A percentile compares a stretch with the other conserved stretches of the same genome.
Evolutionary conservation across 2,113 vertebrate species (phyloP).

Genomic region (Daubentonia madagascariensis): DNA sequence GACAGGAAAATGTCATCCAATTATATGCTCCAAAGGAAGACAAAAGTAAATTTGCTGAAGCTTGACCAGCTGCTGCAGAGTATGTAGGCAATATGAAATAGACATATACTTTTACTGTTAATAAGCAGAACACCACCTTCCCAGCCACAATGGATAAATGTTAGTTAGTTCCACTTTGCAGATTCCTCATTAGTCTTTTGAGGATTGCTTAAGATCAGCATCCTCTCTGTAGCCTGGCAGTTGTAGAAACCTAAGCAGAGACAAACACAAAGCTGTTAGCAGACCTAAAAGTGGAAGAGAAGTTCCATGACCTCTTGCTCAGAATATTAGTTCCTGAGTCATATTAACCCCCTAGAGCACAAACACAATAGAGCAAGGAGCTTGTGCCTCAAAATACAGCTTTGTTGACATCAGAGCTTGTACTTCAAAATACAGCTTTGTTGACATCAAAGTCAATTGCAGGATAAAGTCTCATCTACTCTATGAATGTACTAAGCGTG

Average conservation of each 20-base stretch:
- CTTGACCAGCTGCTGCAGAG: neutral
- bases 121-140: neutral
- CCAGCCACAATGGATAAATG: neutral
- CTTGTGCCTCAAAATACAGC: no score
- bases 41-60: neutral
- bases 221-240: neutral
- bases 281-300: neutral
- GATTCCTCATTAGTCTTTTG: neutral
- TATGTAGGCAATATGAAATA: neutral
- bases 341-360: neutral
- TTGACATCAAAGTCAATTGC: neutral
- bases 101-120: neutral
- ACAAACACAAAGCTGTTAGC: neutral
- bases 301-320: neutral
- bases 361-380: neutral
- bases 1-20: neutral
- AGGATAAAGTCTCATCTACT: neutral
- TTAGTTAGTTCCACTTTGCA: neutral
- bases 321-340: neutral
- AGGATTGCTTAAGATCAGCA: neutral
- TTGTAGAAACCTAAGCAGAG: neutral
- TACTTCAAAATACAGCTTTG: neutral
- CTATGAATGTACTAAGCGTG: neutral
- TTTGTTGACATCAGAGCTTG: neutral
- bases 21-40: neutral